These are phyloP conservation scores for Bombyx mori DNA, from an alignment of 1,140 invertebrate genomes.

Conservation along the genomic window ASM3026992v2 NC_085130.1:10743501-10744000, in stretches of 20 bases:
- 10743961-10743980: no score
- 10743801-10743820: constrained; percentile 88
- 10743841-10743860: constrained; percentile 95
- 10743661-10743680: no score
- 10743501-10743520: no score
- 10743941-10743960: constrained; percentile 3
- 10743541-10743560: no score
- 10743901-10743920: constrained; percentile 95
- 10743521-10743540: no score
- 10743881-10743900: constrained; percentile 97
- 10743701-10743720: background rate
- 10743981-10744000: no score
- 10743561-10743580: no score
- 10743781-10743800: constrained; percentile 96
- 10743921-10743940: constrained; percentile 90
- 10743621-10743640: no score
- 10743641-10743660: no score
- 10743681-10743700: background rate
- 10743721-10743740: no score
- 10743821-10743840: constrained; percentile 97
- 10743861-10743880: constrained; percentile 93
- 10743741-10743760: background rate
- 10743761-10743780: constrained; percentile 93
- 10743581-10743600: no score
- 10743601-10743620: no score